Base-by-base conservation (phyloP, 2,888 invertebrate species). In the Aporophyla nigra region DNA sequence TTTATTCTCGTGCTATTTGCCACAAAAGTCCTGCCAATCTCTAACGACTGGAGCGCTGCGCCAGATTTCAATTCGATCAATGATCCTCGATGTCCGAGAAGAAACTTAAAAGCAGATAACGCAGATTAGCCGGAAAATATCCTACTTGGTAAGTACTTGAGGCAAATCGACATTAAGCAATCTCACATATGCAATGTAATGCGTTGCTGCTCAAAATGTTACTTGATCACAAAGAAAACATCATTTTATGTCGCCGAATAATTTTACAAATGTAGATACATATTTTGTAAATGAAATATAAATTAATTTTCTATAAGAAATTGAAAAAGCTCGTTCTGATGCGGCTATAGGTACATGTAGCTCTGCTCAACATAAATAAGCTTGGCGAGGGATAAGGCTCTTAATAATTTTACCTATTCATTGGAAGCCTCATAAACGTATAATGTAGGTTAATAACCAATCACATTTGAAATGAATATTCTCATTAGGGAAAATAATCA, bases 11-110 rank as follows among this genome's bases (percentile, higher is more conserved):
- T 16, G 27, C 27, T 27, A 58, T 33, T 33, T 59, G 9, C 9
- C 27, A 58, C 58, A 58, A 58, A 19, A 27, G 7, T 40, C n/a
- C n/a, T 49, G n/a, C n/a, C 19, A 12, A 49, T 12, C 33, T 16
- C 12, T 24, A 43, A 67, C 16, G 51, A 27, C 21, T 72, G n/a
- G 33, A 27, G 27, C 27, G 67, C 49, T 33, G 33, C 40, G 9
- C 24, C 65, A 62, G 27, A 76, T 21, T 46, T 46, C 24, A 7
- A n/a, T 67, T 51, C 43, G 27, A 16, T 24, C 19, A 27, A 14
- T 19, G 43, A 59, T 40, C 27, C 40, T n/a, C 7, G 54, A 65
- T 62, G 54, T 54, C 24, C 49, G 75, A 65, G 19, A 49, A 46
- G 21, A 63, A 51, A 12, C 27, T 27, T 46, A 58, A 43, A 58